Evolutionary conservation across 1,140 invertebrate species (phyloP), one percentile per base, ranked within the genome.

Genomic region (Grapholita molesta): DNA sequence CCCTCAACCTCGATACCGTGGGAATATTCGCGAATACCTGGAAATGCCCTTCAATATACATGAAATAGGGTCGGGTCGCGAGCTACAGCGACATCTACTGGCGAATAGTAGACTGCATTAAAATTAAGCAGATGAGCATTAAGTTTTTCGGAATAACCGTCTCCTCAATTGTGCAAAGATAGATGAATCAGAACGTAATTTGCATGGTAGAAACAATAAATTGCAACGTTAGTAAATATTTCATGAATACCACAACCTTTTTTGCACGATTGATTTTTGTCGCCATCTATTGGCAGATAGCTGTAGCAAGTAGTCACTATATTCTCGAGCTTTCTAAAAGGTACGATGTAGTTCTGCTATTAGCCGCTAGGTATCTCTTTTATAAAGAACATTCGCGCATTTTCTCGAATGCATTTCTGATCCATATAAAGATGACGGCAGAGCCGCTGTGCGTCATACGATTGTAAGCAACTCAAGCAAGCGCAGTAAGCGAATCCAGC

Each of bases 391-490:
- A 15, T 61, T 61, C 55, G 3, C 12, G 55, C 32, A 28, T 18
- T 11, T 71, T 77, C 77, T 25, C 64, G 77, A 79, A 72, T 38
- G 25, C 3, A 28, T 3, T 73, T 82, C 83, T 64, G 73, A 8
- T 35, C 24, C 25, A 28, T 61, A 61, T 66, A 42, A 66, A 66
- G 18, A 35, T 23, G 21, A 66, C 25, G 23, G 9, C 32, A 30
- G 33, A 11, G 5, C 12, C 15, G 30, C 0, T 12, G 32, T 2
- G 32, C 64, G 4, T 61, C 55, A 61, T 61, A 28, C 70, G 75
- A 74, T 71, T 73, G 79, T 79, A 75, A 76, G 52, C 53, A 71
- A 65, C 71, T 78, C 80, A 74, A 76, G 48, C 64, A 72, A 67
- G 68, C 55, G 61, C 35, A 48, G 65, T 28, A 38, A 75, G 64